Evolutionary conservation across 2,113 vertebrate genomes (phyloP), one percentile per base, ranked within the genome.

Genomic region (Mobula hypostoma): DNA sequence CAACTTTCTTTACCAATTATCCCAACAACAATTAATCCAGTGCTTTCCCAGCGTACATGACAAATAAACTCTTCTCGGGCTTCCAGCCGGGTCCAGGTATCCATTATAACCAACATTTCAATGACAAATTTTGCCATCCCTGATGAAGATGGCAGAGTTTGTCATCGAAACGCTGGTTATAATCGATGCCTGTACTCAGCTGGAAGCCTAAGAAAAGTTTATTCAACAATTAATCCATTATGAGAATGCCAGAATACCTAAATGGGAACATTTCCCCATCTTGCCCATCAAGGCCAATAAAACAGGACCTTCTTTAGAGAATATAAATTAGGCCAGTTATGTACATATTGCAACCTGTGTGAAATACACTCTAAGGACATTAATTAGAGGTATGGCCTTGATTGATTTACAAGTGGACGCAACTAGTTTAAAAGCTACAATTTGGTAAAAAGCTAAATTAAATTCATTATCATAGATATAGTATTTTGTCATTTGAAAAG

Each of bases 271-370:
- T 74, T 24, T 93, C 72, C 40, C 36, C 70, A 72, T 36, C 90
- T 70, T 27, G 68, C 36, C 90, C 68, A 74, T 24, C 91, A 56
- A 27, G 68, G 70, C 36, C 91, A 93, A 93, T 93, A 56, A 93
- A 93, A 29, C 29, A 66, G 21, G 63, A 72, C 29, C 91, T 93
- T 48, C 91, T 76, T 74, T 93, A 12, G 40, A 93, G 24, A 15
- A 40, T 93, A 56, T 74, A 24, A 21, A 56, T 27, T 21, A 87
- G 48, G 68, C 36, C 40, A 74, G 70, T 15, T 56, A 74, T 27
- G 19, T 12, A 72, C 32, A 74, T 76, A 74, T 70, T 93, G 68
- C 19, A 93, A 76, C 40, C 24, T 48, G 40, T 56, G 27, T 40
- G 19, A 48, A 93, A 76, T 6, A 93, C 32, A 93, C 24, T 74